Evolutionary conservation across 2,888 invertebrate genomes (phyloP).

Genomic region (Drosophila siamana): DNA sequence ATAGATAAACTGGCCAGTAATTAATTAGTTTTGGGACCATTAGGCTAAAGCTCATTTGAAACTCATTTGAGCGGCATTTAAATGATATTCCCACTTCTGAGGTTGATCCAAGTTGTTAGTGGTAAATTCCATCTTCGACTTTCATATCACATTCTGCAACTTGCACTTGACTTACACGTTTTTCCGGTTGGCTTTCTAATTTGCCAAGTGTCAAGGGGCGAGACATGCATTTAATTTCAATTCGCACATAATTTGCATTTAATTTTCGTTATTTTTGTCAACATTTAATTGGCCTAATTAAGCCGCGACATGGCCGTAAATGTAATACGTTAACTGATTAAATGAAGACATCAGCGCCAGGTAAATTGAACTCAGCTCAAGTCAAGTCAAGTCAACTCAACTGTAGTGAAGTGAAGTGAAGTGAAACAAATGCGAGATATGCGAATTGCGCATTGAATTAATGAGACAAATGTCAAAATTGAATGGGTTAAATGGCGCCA

Average conservation of each 20-base stretch:
- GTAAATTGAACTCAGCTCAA: slow-evolving; percentile 16
- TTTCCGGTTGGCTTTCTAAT: background rate
- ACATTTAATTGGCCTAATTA: slow-evolving; percentile 70
- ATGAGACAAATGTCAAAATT: slow-evolving; percentile 53
- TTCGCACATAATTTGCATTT: slow-evolving; percentile 50
- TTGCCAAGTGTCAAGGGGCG: background rate
- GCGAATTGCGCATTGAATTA: slow-evolving; percentile 49
- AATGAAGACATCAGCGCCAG: slow-evolving; percentile 16
- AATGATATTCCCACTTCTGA: background rate
- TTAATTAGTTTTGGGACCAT: background rate
- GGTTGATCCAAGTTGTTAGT: background rate
- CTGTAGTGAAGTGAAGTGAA: slow-evolving; percentile 41
- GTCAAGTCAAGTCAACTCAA: slow-evolving; percentile 13
- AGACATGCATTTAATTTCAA: slow-evolving; percentile 49
- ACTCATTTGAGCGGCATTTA: background rate
- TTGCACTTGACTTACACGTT: background rate
- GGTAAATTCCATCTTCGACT: no score
- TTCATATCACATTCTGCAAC: background rate
- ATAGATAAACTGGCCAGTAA: background rate
- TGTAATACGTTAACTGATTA: slow-evolving; percentile 54
- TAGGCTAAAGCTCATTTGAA: background rate
- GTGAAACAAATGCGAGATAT: slow-evolving; percentile 45
- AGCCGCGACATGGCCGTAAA: slow-evolving; percentile 62
- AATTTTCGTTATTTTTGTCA: slow-evolving; percentile 39
- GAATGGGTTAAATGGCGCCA: slow-evolving; percentile 50